Evolutionary conservation across 1,140 invertebrate species (phyloP), one percentile per base, ranked within the genome.

Genomic region (Orussus abietinus): DNA sequence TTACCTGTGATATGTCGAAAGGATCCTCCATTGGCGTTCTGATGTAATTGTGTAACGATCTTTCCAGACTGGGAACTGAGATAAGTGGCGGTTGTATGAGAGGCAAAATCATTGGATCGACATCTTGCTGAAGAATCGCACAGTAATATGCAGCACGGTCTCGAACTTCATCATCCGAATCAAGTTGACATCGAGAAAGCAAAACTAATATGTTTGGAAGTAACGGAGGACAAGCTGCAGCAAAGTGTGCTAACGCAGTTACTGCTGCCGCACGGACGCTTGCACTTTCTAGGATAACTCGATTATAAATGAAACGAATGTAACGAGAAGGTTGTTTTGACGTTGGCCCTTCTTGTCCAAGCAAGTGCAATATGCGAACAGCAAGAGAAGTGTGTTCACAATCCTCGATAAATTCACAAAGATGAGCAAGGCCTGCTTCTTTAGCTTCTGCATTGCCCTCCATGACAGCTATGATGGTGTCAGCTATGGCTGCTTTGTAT

Each of bases 341-440:
- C 35, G 88, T 86, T 1, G 96, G 96, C 1, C 96, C 96, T 75
- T 99, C 96, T 47, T 91, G 86, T 4, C 96, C 96, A 1, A 99
- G 75, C n/a, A 99, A 75, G 77, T 99, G 92, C 3, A 99, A 76
- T 49, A 99, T 98, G 15, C 92, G 79, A 3, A 98, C 96, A n/a
- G 96, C 95, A 29, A 99, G 76, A 38, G 90, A 92, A 1, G 90
- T 90, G 61, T 99, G 96, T 60, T 99, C 97, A 71, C 97, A 99
- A 72, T 99, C 97, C 65, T 99, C 97, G 59, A 99, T 99, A 61
- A 99, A 99, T 67, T 99, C 97, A 64, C 97, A 99, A 0, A 99
- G 74, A 76, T 99, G 95, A 3, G 93, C 91, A 3, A 99, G 68
- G 1, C 95, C 96, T 11, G 90, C 87, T 74, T 99, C 96, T 69